Conservation (phyloP, 2,888 invertebrate genomes). For the Crioceris asparagi region DNA sequence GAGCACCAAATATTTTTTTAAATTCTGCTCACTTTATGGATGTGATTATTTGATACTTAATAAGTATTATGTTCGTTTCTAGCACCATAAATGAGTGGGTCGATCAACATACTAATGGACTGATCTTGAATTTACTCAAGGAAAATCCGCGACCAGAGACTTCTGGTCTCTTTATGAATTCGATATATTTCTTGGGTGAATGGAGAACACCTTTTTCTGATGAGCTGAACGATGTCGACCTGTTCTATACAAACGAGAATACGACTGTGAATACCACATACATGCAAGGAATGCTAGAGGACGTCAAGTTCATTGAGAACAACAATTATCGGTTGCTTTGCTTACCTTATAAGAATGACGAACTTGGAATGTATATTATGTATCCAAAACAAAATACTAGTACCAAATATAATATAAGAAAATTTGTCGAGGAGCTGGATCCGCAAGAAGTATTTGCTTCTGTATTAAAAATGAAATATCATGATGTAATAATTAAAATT, state of each 20-base stretch:
- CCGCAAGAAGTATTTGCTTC: conserved; percentile 24
- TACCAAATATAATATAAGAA: conserved; percentile 27
- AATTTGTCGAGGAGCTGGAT: conserved; percentile 23
- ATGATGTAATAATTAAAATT: conserved; percentile 27
- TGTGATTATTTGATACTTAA: too few relatives aligned
- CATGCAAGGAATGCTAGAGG: conserved; percentile 29
- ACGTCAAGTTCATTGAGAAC: conserved; percentile 32
- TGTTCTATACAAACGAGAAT: conserved; percentile 25
- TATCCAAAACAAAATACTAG: conserved; percentile 32
- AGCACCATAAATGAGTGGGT: conserved; percentile 33
- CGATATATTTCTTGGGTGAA: conserved; percentile 38
- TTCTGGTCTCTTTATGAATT: conserved; percentile 35
- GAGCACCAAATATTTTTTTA: neutral
- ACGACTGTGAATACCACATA: conserved; percentile 24
- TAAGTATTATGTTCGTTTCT: too few relatives aligned
- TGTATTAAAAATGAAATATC: conserved; percentile 19
- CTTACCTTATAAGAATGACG: conserved; percentile 37
- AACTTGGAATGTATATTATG: conserved; percentile 39
- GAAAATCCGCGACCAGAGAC: conserved; percentile 29
- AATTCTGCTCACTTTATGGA: neutral
- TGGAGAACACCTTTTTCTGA: conserved; percentile 39
- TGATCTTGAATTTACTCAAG: conserved; percentile 33
- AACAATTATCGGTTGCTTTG: conserved; percentile 34
- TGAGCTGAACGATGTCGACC: conserved; percentile 28
- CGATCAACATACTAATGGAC: conserved; percentile 29